Conservation (phyloP, 1,140 invertebrate species). For the Lepidostoma basale region DNA sequence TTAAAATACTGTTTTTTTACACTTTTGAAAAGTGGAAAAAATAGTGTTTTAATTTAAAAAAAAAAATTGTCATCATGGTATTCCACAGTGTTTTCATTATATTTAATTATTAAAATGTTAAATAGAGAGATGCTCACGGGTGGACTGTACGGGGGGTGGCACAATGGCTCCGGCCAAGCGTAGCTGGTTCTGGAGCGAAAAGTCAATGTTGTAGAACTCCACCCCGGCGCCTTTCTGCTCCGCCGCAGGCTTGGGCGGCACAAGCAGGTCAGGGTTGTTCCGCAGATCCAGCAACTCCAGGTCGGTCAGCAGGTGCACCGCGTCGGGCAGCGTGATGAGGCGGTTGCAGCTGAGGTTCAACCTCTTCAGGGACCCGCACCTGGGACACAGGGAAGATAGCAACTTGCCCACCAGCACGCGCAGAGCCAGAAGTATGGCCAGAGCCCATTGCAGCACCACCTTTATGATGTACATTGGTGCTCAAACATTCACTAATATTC, state of each 20-base stretch:
- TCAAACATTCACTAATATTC: too few relatives aligned
- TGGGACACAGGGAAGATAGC: slow-evolving; percentile 52
- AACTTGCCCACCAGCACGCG: slow-evolving; percentile 12
- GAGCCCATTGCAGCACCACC: slow-evolving; percentile 2
- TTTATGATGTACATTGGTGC: slow-evolving; percentile 28
- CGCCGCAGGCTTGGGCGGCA: slow-evolving; percentile 95
- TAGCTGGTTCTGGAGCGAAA: slow-evolving; percentile 94
- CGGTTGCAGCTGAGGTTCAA: slow-evolving; percentile 92
- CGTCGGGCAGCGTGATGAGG: slow-evolving; percentile 95
- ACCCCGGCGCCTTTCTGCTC: slow-evolving; percentile 80
- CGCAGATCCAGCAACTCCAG: slow-evolving; percentile 87
- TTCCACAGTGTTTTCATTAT: too few relatives aligned
- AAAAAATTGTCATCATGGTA: too few relatives aligned
- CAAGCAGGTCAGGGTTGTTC: slow-evolving; percentile 94
- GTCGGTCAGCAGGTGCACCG: slow-evolving; percentile 94
- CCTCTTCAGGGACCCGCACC: slow-evolving; percentile 95
- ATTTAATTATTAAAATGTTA: too few relatives aligned
- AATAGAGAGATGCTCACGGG: slow-evolving; percentile 68
- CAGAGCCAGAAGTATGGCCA: neutral
- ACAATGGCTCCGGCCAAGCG: slow-evolving; percentile 89
- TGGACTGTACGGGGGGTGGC: slow-evolving; percentile 70
- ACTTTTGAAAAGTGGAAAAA: too few relatives aligned
- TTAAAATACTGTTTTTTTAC: too few relatives aligned
- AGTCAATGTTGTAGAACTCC: slow-evolving; percentile 99
- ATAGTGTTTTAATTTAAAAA: too few relatives aligned